phyloP scores from a whole-genome alignment of 1,140 invertebrate species.

The Bilobella aurantiaca region DNA sequence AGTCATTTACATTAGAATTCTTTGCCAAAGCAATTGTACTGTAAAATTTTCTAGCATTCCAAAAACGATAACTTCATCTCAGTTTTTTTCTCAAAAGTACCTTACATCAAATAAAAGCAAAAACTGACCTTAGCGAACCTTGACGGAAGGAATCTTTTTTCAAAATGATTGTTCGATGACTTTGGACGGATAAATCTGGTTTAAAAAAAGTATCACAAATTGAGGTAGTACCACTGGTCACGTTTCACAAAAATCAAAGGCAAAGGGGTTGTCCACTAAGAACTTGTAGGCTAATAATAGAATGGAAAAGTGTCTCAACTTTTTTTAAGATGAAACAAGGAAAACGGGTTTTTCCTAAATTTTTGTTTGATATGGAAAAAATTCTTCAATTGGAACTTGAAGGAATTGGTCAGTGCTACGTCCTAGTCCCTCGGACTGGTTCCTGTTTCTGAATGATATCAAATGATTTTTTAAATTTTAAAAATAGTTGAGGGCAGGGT shows the following conservation, averaged over 20 bases:
- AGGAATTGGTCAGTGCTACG: conserved; percentile 7
- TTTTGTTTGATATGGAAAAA: conserved; percentile 9
- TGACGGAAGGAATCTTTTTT: no score
- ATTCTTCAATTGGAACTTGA: not conserved
- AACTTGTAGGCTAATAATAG: conserved; percentile 6
- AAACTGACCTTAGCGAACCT: no score
- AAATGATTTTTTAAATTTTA: not conserved
- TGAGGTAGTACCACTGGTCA: not conserved
- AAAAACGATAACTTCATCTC: no score
- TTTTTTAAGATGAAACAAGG: conserved; percentile 15
- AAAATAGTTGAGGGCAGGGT: no score
- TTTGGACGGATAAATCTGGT: not conserved
- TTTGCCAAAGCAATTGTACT: no score
- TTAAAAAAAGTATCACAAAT: not conserved
- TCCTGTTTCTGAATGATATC: not conserved
- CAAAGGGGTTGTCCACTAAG: conserved; percentile 3
- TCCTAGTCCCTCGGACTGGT: not conserved
- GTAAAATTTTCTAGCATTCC: no score
- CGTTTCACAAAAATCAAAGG: not conserved
- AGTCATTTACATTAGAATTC: no score
- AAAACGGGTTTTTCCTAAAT: conserved; percentile 14
- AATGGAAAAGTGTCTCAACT: conserved; percentile 4
- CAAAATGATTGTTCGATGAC: not conserved
- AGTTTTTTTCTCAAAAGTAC: no score
- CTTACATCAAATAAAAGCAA: no score